Conservation (phyloP, 2,113 vertebrate species). For the Pseudopipra pipra region DNA sequence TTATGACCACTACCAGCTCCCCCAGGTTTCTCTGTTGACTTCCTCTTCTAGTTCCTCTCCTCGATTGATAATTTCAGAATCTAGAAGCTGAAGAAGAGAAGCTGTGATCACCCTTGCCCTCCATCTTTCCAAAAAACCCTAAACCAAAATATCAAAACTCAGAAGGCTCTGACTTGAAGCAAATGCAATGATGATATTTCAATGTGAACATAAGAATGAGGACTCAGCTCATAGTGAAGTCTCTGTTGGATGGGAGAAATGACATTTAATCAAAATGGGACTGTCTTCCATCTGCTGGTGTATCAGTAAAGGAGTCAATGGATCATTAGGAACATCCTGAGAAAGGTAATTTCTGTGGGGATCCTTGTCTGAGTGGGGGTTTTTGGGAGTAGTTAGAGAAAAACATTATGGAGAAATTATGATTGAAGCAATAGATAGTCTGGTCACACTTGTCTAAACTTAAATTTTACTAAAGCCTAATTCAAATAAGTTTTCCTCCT, state of each 20-base stretch:
- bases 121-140: not conserved
- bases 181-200: not conserved
- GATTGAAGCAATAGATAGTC: not conserved
- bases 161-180: not conserved
- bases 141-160: not conserved
- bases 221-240: not conserved
- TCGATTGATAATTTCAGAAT: not conserved
- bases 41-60: not conserved
- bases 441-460: not conserved
- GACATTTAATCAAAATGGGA: not conserved
- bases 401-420: not conserved
- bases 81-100: not conserved
- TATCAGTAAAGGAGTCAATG: not conserved
- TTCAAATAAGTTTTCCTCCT: not conserved
- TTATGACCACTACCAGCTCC: not conserved
- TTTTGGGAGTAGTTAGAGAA: not conserved
- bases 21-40: not conserved
- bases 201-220: not conserved
- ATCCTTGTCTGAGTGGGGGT: rapidly evolving
- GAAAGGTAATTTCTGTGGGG: not conserved
- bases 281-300: not conserved
- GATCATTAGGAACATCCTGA: not conserved
- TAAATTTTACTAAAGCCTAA: not conserved
- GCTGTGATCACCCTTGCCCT: not conserved
- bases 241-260: not conserved